Percentiles rank a stretch among this genome's conserved stretches.
Evolutionary conservation across 1,140 invertebrate species (phyloP).

Genomic region (Aphidius ervi): DNA sequence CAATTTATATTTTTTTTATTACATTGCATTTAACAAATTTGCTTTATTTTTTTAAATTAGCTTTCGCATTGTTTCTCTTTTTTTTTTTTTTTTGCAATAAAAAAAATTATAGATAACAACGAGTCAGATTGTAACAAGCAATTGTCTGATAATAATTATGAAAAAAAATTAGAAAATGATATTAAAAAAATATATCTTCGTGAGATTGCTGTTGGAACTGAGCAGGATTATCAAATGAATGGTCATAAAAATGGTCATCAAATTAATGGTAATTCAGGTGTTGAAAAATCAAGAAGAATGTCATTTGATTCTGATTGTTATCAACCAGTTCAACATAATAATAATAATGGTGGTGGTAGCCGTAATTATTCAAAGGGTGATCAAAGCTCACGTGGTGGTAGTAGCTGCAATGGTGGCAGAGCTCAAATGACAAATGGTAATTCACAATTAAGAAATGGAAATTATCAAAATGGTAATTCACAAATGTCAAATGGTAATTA

Average conservation of each 20-base stretch:
- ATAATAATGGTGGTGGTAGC: background rate
- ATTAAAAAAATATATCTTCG: slow-evolving; percentile 47
- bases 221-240: slow-evolving; percentile 35
- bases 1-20: too few relatives aligned
- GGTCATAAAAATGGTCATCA: slow-evolving; percentile 17
- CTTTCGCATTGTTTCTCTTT: slow-evolving; percentile 7
- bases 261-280: slow-evolving; percentile 19
- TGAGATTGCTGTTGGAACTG: slow-evolving; percentile 48
- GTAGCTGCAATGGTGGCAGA: background rate
- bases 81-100: slow-evolving; percentile 20
- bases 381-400: too few relatives aligned
- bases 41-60: background rate
- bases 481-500: background rate
- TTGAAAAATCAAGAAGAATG: slow-evolving; percentile 35
- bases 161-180: slow-evolving; percentile 26
- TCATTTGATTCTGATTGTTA: slow-evolving; percentile 27
- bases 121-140: slow-evolving; percentile 17
- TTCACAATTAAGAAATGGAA: too few relatives aligned
- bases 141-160: slow-evolving; percentile 20
- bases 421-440: too few relatives aligned
- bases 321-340: slow-evolving; percentile 8
- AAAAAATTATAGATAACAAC: slow-evolving; percentile 29
- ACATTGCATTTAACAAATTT: too few relatives aligned
- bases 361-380: background rate
- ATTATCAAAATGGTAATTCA: too few relatives aligned